Percentiles rank a stretch among this genome's conserved stretches.
Evolutionary conservation across 1,140 invertebrate genomes (phyloP).

Genomic region (Ceratosolen solmsi): DNA sequence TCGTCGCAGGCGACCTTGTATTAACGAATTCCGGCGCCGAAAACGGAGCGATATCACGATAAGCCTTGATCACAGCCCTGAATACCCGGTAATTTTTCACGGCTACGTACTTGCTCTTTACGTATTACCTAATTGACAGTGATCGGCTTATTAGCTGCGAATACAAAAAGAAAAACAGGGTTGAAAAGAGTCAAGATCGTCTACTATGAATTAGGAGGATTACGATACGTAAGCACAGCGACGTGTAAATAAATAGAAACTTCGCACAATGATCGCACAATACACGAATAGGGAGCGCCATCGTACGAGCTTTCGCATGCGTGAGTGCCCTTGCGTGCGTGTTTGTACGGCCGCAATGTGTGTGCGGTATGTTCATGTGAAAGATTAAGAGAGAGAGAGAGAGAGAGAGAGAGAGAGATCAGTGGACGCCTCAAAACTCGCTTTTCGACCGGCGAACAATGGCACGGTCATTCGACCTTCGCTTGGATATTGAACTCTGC

Average conservation of each 20-base stretch:
- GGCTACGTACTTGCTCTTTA: neutral
- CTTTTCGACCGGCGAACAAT: slow-evolving; percentile 55
- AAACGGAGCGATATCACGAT: neutral
- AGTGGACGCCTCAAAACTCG: slow-evolving; percentile 32
- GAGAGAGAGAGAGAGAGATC: neutral
- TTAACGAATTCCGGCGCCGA: neutral
- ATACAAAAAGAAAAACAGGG: neutral
- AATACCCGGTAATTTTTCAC: neutral
- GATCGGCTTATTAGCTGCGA: too few relatives aligned
- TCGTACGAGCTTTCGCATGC: too few relatives aligned
- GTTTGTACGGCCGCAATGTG: neutral
- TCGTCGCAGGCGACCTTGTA: neutral
- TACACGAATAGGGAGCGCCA: too few relatives aligned
- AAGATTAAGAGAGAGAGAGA: neutral
- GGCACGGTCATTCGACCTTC: slow-evolving; percentile 61
- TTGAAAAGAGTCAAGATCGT: neutral
- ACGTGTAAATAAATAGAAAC: neutral
- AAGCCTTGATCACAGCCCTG: neutral
- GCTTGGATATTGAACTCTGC: slow-evolving; percentile 67
- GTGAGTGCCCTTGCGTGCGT: neutral
- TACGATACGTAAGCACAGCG: neutral
- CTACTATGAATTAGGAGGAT: neutral
- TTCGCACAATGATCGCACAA: neutral
- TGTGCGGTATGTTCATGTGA: too few relatives aligned
- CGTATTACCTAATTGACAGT: neutral